Base-by-base conservation (phyloP, 2,888 invertebrate genomes). In the Epistrophella euchroma region DNA sequence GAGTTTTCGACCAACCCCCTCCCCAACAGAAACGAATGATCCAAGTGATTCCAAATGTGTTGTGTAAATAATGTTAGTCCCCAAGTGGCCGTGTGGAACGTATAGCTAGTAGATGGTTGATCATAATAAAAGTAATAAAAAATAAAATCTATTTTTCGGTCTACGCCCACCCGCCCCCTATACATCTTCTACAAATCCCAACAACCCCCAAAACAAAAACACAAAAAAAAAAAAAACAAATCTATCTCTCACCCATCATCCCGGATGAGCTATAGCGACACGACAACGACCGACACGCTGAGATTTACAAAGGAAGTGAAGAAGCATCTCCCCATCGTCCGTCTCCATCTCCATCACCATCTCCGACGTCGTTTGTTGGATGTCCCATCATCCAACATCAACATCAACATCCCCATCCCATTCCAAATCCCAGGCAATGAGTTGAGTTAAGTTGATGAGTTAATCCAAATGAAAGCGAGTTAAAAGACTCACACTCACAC, bases 201-300 rank as follows among this genome's bases (percentile, higher is more conserved):
- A 89, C 89, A 88, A 88, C 84, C 88, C 73, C 77, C 76, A 71
- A 84, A 85, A 91, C 89, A 89, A 89, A 91, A 89, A 47, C 4
- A 11, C 11, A 47, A 70, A 82, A 85, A 90, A 90, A 89, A 88
- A 90, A 90, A 89, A 88, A 88, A 89, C 89, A 89, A 89, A 89
- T 89, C 88, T 89, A 89, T 88, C 78, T 88, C 81, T 89, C 89
- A 87, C 88, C 89, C 87, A 66, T 32, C 87, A 66, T 32, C 77
- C 35, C 32, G 56, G 55, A 64, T 32, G 47, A 73, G 71, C 13
- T 71, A 79, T 81, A 64, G 80, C 75, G 28, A 55, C 64, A 64
- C 76, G 43, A 64, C 55, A 32, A 47, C 81, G 62, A 40, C 47
- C 56, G 76, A 66, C 71, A 74, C 79, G 43, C 58, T 60, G 45